phyloP scores from a whole-genome alignment of 2,888 invertebrate species.

The Hydraecia micacea region DNA sequence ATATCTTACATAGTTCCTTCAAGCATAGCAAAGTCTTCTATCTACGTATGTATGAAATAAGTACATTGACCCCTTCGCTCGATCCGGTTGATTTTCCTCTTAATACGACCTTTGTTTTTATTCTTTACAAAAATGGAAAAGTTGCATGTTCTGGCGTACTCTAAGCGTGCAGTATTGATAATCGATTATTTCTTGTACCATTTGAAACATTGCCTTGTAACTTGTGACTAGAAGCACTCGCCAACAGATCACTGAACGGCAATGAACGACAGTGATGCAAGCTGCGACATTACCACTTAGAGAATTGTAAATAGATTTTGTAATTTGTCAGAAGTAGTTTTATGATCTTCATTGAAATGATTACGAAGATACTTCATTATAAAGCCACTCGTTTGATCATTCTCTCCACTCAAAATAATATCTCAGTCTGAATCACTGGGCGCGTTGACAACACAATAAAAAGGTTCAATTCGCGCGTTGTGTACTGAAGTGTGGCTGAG shows the following conservation, averaged over 20 bases:
- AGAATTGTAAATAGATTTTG: constrained; percentile 37
- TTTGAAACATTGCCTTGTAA: constrained; percentile 27
- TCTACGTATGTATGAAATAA: constrained; percentile 5
- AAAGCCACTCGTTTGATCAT: constrained; percentile 42
- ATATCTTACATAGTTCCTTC: not conserved
- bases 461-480: constrained; percentile 60
- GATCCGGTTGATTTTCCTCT: constrained; percentile 20
- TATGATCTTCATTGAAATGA: constrained; percentile 13
- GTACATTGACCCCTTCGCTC: not conserved
- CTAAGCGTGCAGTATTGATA: constrained; percentile 11
- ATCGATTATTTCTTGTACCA: constrained; percentile 20
- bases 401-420: constrained; percentile 39
- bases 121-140: constrained; percentile 20
- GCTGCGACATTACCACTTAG: constrained; percentile 11
- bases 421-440: constrained; percentile 37
- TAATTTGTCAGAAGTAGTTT: constrained; percentile 7
- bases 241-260: constrained; percentile 38
- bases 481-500: constrained; percentile 65
- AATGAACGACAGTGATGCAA: constrained; percentile 41
- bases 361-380: constrained; percentile 14
- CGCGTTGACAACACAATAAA: constrained; percentile 62
- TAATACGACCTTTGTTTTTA: constrained; percentile 17
- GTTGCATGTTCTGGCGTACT: not conserved
- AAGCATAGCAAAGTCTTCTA: not conserved
- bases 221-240: constrained; percentile 20